Evolutionary conservation across 2,113 vertebrate species (phyloP).

Genomic region (Bungarus multicinctus): DNA sequence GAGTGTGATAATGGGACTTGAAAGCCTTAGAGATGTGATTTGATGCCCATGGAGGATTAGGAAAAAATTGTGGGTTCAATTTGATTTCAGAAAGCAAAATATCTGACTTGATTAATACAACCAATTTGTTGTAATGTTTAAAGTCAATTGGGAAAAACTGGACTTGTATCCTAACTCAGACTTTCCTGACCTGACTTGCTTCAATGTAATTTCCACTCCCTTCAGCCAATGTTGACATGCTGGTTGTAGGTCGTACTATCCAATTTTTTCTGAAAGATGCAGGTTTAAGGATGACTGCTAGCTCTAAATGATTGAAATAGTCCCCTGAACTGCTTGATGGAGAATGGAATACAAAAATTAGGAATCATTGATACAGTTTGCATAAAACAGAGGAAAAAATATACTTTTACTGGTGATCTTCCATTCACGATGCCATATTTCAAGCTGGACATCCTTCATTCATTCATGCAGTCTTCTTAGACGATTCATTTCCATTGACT

Average conservation of each 20-base stretch:
- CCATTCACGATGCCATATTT: not conserved
- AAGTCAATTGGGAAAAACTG: not conserved
- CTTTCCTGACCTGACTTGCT: not conserved
- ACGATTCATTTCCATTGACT: not conserved
- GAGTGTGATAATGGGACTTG: not conserved
- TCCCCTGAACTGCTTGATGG: not conserved
- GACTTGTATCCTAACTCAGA: not conserved
- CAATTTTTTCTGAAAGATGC: not conserved
- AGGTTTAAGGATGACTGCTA: not conserved
- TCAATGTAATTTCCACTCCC: not conserved
- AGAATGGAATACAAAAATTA: not conserved
- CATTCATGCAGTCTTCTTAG: not conserved
- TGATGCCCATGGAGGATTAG: not conserved
- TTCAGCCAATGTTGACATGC: not conserved
- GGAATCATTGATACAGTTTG: not conserved
- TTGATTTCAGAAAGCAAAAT: not conserved
- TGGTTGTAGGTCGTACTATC: not conserved
- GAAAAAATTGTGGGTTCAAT: not conserved
- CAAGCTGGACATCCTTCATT: not conserved
- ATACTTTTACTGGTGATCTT: no score
- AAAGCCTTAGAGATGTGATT: not conserved
- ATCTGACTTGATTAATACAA: not conserved
- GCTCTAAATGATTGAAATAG: not conserved
- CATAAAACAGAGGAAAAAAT: not conserved
- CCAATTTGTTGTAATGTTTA: not conserved